Evolutionary conservation across 2,113 vertebrate genomes (phyloP), one percentile per base, ranked within the genome.

Genomic region (Amphiprion percula): DNA sequence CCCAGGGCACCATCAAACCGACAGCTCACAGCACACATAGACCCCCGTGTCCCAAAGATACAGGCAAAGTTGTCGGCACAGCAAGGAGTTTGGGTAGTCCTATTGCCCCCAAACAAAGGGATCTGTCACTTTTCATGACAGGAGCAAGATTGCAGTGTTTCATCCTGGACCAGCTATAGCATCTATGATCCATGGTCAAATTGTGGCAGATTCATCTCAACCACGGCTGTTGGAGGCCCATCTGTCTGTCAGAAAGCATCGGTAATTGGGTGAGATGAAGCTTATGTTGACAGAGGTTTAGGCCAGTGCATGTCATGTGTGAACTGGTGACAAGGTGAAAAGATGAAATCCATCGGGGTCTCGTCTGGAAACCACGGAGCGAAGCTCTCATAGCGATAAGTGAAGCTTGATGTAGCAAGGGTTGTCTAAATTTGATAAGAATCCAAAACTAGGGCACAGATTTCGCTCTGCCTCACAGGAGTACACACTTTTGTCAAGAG

Each of bases 101-200:
- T 10, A 1, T 47, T 77, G 67, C 50, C 86, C 73, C 66, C 17
- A 19, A 74, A 79, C 62, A 76, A 70, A 80, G 33, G 28, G 24
- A 88, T 74, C 60, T 73, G 87, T 90, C 90, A 86, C 55, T 66
- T 83, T 67, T 75, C 19, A 68, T 92, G 90, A 92, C 79, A 82
- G 68, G 73, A 74, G 65, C 74, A 41, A 64, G 83, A 74, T 74
- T 72, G 72, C 39, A 24, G 41, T 9, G 63, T 49, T 87, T 82
- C 74, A 46, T 62, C 52, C 49, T 10, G 17, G 68, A 75, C 66
- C 79, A n/a, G 23, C 39, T 21, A 0, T 4, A 4, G 60, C 69
- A 24, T 77, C 66, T 68, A 28, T 71, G 62, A 65, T 79, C 74
- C 71, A 30, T 5, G 73, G 74, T 83, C 52, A 70, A 58, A 69